Conservation (phyloP, 1,140 invertebrate species). For the Zaprionus kolodkinae region DNA sequence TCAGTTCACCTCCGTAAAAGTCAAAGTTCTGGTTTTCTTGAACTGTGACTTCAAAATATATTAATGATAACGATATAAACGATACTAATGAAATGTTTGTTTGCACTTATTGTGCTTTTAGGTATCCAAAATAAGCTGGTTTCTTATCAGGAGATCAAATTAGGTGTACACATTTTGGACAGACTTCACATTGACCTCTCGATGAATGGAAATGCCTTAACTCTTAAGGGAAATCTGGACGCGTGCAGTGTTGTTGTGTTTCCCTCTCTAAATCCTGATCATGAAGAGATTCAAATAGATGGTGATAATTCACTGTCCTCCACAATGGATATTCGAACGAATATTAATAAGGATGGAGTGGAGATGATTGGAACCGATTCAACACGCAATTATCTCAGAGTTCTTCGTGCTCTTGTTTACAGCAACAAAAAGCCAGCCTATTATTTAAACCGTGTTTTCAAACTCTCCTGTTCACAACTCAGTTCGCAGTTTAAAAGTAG, state of each 20-base stretch:
- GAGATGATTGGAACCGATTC: slow-evolving; percentile 92
- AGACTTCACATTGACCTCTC: slow-evolving; percentile 63
- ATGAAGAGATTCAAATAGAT: slow-evolving; percentile 88
- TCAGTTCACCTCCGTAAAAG: no score
- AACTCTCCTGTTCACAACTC: slow-evolving; percentile 96
- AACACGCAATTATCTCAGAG: slow-evolving; percentile 91
- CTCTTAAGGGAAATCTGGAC: slow-evolving; percentile 88
- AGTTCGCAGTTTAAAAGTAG: slow-evolving; percentile 97
- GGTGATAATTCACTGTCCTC: slow-evolving; percentile 76
- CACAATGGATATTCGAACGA: slow-evolving; percentile 82
- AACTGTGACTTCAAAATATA: no score
- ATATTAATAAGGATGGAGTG: slow-evolving; percentile 89
- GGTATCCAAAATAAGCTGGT: slow-evolving; percentile 80
- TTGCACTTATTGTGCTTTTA: slow-evolving; percentile 32
- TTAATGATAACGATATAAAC: no score
- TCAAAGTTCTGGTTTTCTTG: no score
- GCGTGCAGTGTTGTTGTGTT: slow-evolving; percentile 96
- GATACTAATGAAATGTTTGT: background rate
- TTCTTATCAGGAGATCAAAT: slow-evolving; percentile 81
- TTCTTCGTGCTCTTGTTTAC: slow-evolving; percentile 95
- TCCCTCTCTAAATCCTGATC: slow-evolving; percentile 96
- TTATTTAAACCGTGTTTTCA: slow-evolving; percentile 97
- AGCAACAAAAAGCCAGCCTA: slow-evolving; percentile 97
- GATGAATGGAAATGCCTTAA: slow-evolving; percentile 72
- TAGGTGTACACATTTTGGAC: slow-evolving; percentile 78